These are phyloP conservation scores for Callaeas wilsoni DNA, from an alignment of 2,113 vertebrate species.

Conservation along the genomic window DNA sequence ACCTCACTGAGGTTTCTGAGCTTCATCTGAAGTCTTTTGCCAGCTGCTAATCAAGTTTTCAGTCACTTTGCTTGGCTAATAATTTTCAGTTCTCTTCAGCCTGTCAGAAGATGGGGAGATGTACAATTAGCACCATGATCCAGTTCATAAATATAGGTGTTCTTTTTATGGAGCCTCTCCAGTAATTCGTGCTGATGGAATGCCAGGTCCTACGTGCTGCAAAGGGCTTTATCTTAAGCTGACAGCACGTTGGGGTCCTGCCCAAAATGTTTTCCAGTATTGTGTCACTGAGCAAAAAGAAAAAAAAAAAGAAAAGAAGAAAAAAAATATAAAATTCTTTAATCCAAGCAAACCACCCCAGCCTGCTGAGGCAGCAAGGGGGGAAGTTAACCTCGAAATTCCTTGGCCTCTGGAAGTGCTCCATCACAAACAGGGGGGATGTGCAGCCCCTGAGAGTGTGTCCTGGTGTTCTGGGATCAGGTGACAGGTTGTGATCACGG, in stretches of 20 bases:
- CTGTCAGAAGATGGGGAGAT: neutral
- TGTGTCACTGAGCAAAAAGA: neutral
- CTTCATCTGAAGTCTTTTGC: neutral
- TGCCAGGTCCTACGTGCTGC: neutral
- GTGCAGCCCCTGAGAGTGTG: neutral
- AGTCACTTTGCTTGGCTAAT: neutral
- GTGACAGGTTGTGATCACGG: neutral
- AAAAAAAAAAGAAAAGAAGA: too few species aligned
- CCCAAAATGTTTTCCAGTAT: neutral
- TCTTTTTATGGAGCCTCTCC: neutral
- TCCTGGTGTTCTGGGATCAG: neutral
- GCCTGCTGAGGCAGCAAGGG: accelerated
- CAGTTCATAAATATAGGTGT: neutral
- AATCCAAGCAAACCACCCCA: too few species aligned
- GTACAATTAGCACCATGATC: neutral
- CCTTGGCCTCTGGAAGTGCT: conserved; percentile 12
- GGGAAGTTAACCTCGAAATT: neutral
- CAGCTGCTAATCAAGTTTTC: neutral
- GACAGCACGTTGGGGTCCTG: neutral
- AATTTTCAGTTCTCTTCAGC: neutral
- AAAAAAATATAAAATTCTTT: neutral
- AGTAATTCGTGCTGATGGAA: neutral
- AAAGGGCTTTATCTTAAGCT: neutral
- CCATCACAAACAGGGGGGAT: conserved; percentile 17
- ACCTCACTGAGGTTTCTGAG: neutral